Base-by-base conservation (phyloP, 2,113 vertebrate genomes). In the Odocoileus virginianus region DNA sequence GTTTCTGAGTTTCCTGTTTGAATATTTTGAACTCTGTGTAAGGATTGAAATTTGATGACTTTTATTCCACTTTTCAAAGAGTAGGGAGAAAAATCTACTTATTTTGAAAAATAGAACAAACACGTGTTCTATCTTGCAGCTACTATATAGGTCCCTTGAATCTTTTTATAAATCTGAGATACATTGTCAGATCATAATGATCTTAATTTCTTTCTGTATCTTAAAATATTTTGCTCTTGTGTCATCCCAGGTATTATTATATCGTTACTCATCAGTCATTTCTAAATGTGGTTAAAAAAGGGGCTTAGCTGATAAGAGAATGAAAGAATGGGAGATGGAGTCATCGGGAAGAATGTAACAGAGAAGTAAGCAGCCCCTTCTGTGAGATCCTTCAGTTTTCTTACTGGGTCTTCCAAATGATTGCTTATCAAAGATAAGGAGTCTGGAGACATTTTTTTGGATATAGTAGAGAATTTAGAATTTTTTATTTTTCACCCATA, bases 291-390 rank as follows among this genome's bases (percentile, higher is more conserved):
- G 30, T 27, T 55, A 21, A 47, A 33, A 67, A 47, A 36, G 14
- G 52, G 9, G 40, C 40, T 58, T 27, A 33, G 27, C 2, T 28
- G 6, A 1, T 15, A 36, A 28, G 27, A 67, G 85, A 17, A 16
- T 28, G 71, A 33, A 16, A 36, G 28, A 50, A 8, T 25, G n/a
- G 58, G 86, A 25, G 88, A 12, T 28, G 67, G 36, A 43, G 17
- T 61, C 15, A 27, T 19, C 8, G 7, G 4, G 28, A 82, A 7
- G 47, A 16, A 0, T 1, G 11, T 45, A 1, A 6, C 1, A 25
- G 14, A 57, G 61, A 64, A 57, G 17, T 21, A 52, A 30, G 47
- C 13, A 23, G 0, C 19, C 11, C 25, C 50, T 85, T 58, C 10
- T 5, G 5, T n/a, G 2, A 6, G 71, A 19, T 6, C 43, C 43